A percentile compares a stretch with the other conserved stretches of the same genome.
Conservation (phyloP, 2,113 vertebrate species). For the Menidia beryllina region DNA sequence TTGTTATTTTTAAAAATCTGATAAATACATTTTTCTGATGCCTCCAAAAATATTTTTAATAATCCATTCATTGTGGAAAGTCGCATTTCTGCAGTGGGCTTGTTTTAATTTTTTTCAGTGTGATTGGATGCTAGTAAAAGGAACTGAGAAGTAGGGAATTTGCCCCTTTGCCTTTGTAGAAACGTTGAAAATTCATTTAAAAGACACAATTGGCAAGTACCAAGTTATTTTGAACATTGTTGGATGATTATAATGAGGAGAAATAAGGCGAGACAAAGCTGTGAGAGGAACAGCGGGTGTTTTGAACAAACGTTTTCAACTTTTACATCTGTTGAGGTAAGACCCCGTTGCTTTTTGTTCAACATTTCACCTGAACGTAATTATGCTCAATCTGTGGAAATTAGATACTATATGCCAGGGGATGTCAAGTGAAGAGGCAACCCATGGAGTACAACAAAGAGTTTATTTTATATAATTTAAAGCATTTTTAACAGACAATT, state of each 20-base stretch:
- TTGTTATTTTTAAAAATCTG: no score
- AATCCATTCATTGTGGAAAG: no score
- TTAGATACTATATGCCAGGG: conserved; percentile 2
- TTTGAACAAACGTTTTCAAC: conserved; percentile 14
- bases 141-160: no score
- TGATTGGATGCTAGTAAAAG: no score
- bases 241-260: neutral
- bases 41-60: no score
- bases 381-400: conserved; percentile 9
- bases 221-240: neutral
- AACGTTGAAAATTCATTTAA: neutral
- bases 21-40: no score
- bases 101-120: no score
- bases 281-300: conserved; percentile 4
- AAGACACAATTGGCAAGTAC: neutral
- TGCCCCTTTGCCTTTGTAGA: no score
- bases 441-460: neutral
- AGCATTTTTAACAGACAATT: no score
- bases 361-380: conserved; percentile 12
- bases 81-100: no score
- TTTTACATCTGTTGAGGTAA: neutral
- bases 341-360: conserved; percentile 24
- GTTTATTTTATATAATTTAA: no score
- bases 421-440: conserved; percentile 5
- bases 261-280: neutral